Base-by-base conservation (phyloP, 2,888 invertebrate genomes). In the Dioctria linearis region DNA sequence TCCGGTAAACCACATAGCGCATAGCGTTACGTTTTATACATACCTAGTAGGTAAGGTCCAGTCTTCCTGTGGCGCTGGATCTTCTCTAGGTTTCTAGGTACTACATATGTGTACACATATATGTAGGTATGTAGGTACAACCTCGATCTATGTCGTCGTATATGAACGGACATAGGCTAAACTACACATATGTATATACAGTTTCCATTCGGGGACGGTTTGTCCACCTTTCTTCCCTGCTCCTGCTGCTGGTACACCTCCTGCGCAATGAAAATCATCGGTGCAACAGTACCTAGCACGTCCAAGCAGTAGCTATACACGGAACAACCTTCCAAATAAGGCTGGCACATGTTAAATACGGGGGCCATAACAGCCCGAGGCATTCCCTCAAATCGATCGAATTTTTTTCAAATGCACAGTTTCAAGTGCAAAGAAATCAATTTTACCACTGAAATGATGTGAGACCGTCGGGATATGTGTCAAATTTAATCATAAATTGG, bases 271-370 rank as follows among this genome's bases (percentile, higher is more conserved):
- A 25, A 25, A 25, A 11, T 11, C 54, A 54, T 11, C 54, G 54
- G 54, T 3, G 11, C 54, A 54, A n/a, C 54, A 25, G 1, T 25
- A 25, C 25, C 25, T 25, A 25, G 25, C 25, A 25, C 25, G n/a
- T n/a, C n/a, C 25, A 25, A 25, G 25, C 25, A 25, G 25, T 25
- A 25, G 25, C 25, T 25, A 39, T 49, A 46, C 67, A 42, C 37
- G 40, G 82, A 85, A 83, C 87, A 87, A 88, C 86, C 87, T 88
- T 88, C 88, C 88, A 88, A 88, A 88, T 88, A 88, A 88, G 88
- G 88, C 86, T 86, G 86, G 86, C 88, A 88, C 86, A 88, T 88
- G 88, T 87, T 88, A 87, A 86, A 85, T 87, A 85, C 87, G 86
- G 87, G 86, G 86, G 87, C 87, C 85, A 86, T 88, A 87, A 87